phyloP scores from a whole-genome alignment of 2,797 vertebrate genomes.

The Danio kyathit region DNA sequence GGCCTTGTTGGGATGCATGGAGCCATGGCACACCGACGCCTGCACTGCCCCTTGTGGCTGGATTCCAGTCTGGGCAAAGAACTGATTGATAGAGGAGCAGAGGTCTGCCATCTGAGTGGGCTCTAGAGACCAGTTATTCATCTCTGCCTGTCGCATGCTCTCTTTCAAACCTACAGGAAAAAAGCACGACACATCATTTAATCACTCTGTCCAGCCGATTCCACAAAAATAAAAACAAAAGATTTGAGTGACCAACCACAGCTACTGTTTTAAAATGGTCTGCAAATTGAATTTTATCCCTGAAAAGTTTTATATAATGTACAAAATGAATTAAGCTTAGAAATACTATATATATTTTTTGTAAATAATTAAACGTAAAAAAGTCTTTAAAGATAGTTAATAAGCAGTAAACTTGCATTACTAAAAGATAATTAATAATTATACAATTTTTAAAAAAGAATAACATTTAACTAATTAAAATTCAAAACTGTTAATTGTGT shows the following conservation, averaged over 20 bases:
- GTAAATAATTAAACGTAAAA: too few species aligned
- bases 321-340: too few species aligned
- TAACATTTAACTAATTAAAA: too few species aligned
- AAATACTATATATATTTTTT: too few species aligned
- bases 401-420: too few species aligned
- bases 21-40: conserved; percentile 85
- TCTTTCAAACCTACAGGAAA: conserved; percentile 85
- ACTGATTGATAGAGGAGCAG: conserved; percentile 94
- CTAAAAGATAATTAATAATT: too few species aligned
- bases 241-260: neutral
- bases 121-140: conserved; percentile 95
- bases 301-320: too few species aligned
- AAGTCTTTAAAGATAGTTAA: too few species aligned
- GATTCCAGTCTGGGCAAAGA: conserved; percentile 92
- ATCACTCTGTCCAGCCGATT: neutral
- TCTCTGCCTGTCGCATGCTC: conserved; percentile 93
- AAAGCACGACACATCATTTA: neutral
- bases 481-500: too few species aligned
- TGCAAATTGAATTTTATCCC: neutral
- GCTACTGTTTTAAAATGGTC: neutral
- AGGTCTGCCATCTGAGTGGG: conserved; percentile 92
- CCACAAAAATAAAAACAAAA: neutral
- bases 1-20: conserved; percentile 89
- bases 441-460: too few species aligned
- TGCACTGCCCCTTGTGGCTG: conserved; percentile 89